Base-by-base conservation (phyloP, 2,797 vertebrate species). In the Channallabes apus region DNA sequence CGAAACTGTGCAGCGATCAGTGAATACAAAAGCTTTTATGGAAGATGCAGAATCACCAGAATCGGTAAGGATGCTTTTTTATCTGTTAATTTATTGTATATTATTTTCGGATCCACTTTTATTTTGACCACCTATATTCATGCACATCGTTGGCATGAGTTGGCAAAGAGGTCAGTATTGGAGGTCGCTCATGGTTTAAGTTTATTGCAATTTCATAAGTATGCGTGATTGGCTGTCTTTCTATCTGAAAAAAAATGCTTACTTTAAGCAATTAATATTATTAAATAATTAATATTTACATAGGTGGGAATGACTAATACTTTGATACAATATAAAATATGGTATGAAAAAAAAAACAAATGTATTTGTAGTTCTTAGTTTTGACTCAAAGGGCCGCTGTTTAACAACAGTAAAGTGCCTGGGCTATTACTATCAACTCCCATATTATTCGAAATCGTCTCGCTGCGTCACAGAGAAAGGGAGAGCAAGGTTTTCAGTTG, bases 1-100 rank as follows among this genome's bases (percentile, higher is more conserved):
- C 4, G 80, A 85, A 18, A 83, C 82, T 18, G 29, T 81, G 18
- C 56, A 64, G 17, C 71, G 14, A 27, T 22, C 75, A 20, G 22
- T 83, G 0, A 64, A 85, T 64, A 12, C 7, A 58, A 68, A 35
- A 8, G 35, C 18, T 2, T 35, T 6, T 68, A 20, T 68, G 0
- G 67, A 51, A 18, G 71, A 83, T 61, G 7, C 18, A 18, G 24
- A 29, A 14, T 83, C 69, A 22, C 51, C 46, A 14, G 22, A 35
- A 17, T 6, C 3, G 76, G 59, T 79, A 64, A 38, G 65, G 24
- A 29, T 32, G 27, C 0, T 6, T 67, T 67, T 32, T 68, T 15
- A 67, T 32, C 65, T 18, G 4, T 67, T 22, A 58, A 17, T 58
- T 56, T 17, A 17, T 15, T 65, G 3, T 27, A 5, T 14, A 65